Conservation (phyloP, 2,113 vertebrate species). For the Channa argus region DNA sequence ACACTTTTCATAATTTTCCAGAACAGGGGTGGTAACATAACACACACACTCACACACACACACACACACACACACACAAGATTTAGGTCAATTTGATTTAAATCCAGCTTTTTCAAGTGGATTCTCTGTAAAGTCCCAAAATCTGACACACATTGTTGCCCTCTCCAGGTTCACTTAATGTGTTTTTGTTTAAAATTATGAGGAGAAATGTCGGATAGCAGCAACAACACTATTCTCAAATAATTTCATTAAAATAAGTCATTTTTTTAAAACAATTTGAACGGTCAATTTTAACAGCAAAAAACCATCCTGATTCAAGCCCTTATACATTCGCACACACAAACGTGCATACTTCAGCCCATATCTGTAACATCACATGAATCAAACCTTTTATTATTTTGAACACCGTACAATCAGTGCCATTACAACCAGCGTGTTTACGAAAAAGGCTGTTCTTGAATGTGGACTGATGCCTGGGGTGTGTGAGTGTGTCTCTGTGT, state of each 20-base stretch:
- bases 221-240: not conserved
- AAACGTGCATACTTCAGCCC: not conserved
- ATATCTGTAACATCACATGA: conserved; percentile 40
- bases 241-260: not conserved
- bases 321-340: not conserved
- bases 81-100: conserved; percentile 16
- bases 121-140: conserved; percentile 9
- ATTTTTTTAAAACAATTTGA: not conserved
- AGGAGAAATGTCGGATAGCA: not conserved
- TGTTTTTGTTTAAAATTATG: conserved; percentile 5
- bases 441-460: conserved; percentile 38
- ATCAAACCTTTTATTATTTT: conserved; percentile 4
- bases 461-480: conserved; percentile 41
- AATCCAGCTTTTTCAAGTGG: conserved; percentile 20
- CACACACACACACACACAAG: not conserved
- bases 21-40: conserved; percentile 5
- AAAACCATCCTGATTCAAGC: not conserved
- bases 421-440: conserved; percentile 59
- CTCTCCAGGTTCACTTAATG: conserved; percentile 1
- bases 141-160: not conserved
- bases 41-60: too few species aligned
- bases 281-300: not conserved
- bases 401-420: conserved; percentile 46
- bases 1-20: conserved; percentile 16
- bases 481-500: conserved; percentile 19